Evolutionary conservation across 2,888 invertebrate species (phyloP).

Genomic region (Metacarcinus magister): DNA sequence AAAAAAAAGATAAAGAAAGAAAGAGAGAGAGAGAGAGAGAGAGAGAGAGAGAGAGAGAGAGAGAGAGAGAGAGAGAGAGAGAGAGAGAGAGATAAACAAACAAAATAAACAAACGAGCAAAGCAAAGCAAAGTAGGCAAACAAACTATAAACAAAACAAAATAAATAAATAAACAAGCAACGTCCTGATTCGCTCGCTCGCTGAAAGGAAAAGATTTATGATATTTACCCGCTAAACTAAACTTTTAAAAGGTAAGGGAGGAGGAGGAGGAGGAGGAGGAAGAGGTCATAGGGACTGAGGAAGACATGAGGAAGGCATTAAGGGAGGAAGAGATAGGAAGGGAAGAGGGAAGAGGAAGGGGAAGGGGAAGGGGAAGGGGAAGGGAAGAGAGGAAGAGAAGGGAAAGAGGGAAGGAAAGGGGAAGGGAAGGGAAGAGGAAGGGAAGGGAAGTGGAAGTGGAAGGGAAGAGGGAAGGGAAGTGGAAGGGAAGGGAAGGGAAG

Average conservation of each 20-base stretch:
- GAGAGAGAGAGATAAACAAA: too few relatives aligned
- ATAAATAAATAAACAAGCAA: background rate
- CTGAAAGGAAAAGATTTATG: too few relatives aligned
- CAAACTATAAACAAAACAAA: too few relatives aligned
- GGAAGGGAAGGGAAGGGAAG: background rate
- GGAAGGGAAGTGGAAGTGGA: background rate
- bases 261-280: constrained; percentile 26
- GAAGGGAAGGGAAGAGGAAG: background rate
- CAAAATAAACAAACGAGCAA: too few relatives aligned
- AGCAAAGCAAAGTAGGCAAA: too few relatives aligned
- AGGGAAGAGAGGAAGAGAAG: too few relatives aligned
- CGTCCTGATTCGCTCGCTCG: too few relatives aligned
- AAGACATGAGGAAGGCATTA: background rate
- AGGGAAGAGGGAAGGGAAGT: background rate
- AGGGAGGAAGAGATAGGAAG: background rate
- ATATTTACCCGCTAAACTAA: background rate
- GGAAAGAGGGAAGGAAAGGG: background rate
- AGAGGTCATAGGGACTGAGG: too few relatives aligned
- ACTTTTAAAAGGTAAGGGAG: background rate
- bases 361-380: background rate
- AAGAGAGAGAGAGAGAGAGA: too few relatives aligned
- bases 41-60: constrained; percentile 16
- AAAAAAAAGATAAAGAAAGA: too few relatives aligned
- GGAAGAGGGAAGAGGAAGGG: background rate
- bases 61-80: background rate